Evolutionary conservation across 2,797 vertebrate species (phyloP).

Genomic region (Labroides dimidiatus): DNA sequence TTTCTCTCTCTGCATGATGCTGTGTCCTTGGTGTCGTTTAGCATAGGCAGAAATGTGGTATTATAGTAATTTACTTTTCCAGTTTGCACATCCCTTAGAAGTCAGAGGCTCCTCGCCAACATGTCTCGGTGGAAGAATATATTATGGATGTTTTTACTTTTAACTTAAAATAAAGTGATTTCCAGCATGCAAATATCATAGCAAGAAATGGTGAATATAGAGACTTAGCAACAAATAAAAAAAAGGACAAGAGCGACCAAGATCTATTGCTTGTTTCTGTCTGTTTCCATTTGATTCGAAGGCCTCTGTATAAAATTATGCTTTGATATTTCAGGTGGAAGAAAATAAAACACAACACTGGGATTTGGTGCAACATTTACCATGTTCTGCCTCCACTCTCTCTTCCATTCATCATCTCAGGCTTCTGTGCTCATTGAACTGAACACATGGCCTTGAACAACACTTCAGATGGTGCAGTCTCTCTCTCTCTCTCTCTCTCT

Average conservation of each 20-base stretch:
- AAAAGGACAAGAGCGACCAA: not conserved
- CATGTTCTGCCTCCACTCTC: slow-evolving; percentile 66
- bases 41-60: slow-evolving; percentile 35
- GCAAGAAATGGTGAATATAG: not conserved
- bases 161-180: slow-evolving; percentile 44
- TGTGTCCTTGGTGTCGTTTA: slow-evolving; percentile 43
- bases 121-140: slow-evolving; percentile 44
- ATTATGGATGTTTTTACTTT: slow-evolving; percentile 46
- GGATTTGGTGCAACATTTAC: slow-evolving; percentile 62
- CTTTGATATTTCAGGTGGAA: slow-evolving; percentile 35
- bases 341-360: slow-evolving; percentile 40
- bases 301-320: not conserved
- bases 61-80: slow-evolving; percentile 65
- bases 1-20: slow-evolving; percentile 20
- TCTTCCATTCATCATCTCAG: slow-evolving; percentile 76
- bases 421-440: slow-evolving; percentile 61
- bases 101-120: slow-evolving; percentile 46
- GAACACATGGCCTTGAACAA: slow-evolving; percentile 70
- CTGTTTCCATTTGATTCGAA: slow-evolving; percentile 15
- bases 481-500: slow-evolving; percentile 13
- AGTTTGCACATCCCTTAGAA: slow-evolving; percentile 62
- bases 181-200: slow-evolving; percentile 8
- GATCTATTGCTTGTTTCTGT: slow-evolving; percentile 16
- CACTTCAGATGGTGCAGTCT: slow-evolving; percentile 66
- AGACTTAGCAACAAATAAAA: not conserved